Evolutionary conservation across 2,888 invertebrate genomes (phyloP).

Genomic region (Ecdyonurus torrentis): DNA sequence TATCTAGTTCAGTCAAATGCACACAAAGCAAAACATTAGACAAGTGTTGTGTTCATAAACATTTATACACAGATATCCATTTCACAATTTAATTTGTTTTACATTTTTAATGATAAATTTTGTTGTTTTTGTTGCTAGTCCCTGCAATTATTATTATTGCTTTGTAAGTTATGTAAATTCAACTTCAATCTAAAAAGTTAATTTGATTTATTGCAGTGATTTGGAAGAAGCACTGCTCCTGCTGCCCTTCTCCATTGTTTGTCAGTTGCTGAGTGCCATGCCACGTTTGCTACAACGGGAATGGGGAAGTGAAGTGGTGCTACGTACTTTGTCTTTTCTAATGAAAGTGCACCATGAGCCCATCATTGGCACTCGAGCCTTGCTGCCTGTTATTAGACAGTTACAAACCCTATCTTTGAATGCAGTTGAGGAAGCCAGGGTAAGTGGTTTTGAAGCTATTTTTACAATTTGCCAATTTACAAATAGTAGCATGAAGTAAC

Average conservation of each 20-base stretch:
- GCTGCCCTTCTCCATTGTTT: slow-evolving; percentile 66
- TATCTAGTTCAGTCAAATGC: too few relatives aligned
- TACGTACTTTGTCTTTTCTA: slow-evolving; percentile 59
- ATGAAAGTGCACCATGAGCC: slow-evolving; percentile 62
- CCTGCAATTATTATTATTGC: too few relatives aligned
- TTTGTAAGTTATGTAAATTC: too few relatives aligned
- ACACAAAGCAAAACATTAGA: too few relatives aligned
- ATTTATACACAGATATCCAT: too few relatives aligned
- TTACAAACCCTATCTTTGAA: slow-evolving; percentile 39
- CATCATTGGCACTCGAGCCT: slow-evolving; percentile 49
- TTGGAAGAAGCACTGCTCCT: slow-evolving; percentile 77
- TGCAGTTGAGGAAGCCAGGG: slow-evolving; percentile 41
- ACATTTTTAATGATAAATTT: too few relatives aligned
- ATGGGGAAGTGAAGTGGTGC: slow-evolving; percentile 53
- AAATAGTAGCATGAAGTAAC: too few relatives aligned
- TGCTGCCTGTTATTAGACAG: slow-evolving; percentile 46
- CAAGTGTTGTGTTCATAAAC: too few relatives aligned
- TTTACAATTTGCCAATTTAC: too few relatives aligned
- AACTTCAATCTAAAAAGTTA: too few relatives aligned
- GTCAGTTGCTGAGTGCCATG: slow-evolving; percentile 56
- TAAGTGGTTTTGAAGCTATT: slow-evolving; percentile 23
- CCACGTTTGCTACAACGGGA: slow-evolving; percentile 48
- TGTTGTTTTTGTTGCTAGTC: too few relatives aligned
- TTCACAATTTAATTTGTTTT: too few relatives aligned
- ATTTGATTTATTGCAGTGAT: slow-evolving; percentile 43